Conservation (phyloP, 2,888 invertebrate species). For the Fissipunctia ypsillon region DNA sequence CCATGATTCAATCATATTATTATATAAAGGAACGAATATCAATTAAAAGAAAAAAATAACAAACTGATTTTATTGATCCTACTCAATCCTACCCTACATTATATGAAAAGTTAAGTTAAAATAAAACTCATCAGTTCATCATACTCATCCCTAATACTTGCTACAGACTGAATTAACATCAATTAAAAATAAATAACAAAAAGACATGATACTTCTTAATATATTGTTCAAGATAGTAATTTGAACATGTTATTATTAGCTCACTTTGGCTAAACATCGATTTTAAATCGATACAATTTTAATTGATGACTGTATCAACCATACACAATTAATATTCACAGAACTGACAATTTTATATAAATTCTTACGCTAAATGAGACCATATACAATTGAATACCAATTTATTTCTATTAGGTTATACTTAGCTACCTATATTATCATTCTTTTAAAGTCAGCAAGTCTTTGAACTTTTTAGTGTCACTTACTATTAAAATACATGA, state of each 20-base stretch:
- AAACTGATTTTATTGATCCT: slow-evolving; percentile 36
- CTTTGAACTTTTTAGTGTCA: slow-evolving; percentile 60
- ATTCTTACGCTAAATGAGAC: slow-evolving; percentile 67
- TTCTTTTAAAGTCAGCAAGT: slow-evolving; percentile 54
- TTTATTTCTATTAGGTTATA: slow-evolving; percentile 57
- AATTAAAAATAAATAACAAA: slow-evolving; percentile 65
- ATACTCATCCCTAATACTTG: not conserved
- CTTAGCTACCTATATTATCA: slow-evolving; percentile 62
- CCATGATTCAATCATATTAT: slow-evolving; percentile 54
- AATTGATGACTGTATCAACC: slow-evolving; percentile 43
- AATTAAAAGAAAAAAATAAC: slow-evolving; percentile 18
- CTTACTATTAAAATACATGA: slow-evolving; percentile 35
- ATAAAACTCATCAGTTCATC: not conserved
- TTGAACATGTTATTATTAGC: slow-evolving; percentile 47
- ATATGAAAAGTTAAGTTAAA: slow-evolving; percentile 3
- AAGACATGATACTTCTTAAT: slow-evolving; percentile 48
- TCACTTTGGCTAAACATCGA: slow-evolving; percentile 65
- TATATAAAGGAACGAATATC: slow-evolving; percentile 40
- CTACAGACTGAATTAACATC: slow-evolving; percentile 21
- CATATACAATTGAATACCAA: slow-evolving; percentile 67
- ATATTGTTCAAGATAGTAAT: slow-evolving; percentile 56
- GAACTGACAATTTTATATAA: slow-evolving; percentile 49
- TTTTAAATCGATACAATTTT: slow-evolving; percentile 61
- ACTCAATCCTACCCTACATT: not conserved
- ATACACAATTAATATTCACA: slow-evolving; percentile 53